phyloP scores from a whole-genome alignment of 2,113 vertebrate species.

The Gasterosteus nipponicus region DNA sequence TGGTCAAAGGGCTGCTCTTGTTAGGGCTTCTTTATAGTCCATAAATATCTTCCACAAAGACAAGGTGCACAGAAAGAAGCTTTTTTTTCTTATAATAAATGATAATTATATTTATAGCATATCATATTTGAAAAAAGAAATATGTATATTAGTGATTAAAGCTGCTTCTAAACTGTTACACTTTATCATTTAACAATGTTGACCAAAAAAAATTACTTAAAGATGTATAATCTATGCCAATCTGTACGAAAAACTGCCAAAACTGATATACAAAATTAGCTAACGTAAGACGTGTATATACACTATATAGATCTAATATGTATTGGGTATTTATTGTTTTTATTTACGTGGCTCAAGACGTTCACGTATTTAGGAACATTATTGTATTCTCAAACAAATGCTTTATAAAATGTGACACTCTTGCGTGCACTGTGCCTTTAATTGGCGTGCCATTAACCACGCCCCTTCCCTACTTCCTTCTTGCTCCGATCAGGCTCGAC shows the following conservation, averaged over 20 bases:
- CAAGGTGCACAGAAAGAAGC: not conserved
- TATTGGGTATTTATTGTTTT: not conserved
- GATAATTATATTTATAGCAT: no score
- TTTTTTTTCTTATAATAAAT: no score
- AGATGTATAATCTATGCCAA: not conserved
- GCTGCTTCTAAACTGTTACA: not conserved
- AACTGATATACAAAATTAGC: not conserved
- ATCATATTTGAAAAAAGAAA: no score
- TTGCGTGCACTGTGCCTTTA: conserved; percentile 39
- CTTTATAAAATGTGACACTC: not conserved
- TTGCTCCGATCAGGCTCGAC: conserved; percentile 24
- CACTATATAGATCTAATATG: not conserved
- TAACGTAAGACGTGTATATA: not conserved
- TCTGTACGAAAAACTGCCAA: not conserved
- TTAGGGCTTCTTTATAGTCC: not conserved
- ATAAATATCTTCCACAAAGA: not conserved
- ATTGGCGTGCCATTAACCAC: conserved; percentile 16
- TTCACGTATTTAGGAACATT: not conserved
- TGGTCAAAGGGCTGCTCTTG: conserved; percentile 5
- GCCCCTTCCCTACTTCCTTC: conserved; percentile 44
- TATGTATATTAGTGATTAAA: not conserved
- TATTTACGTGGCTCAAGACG: not conserved
- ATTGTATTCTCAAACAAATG: not conserved
- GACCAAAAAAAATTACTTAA: not conserved
- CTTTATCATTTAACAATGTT: not conserved